Percentiles rank a stretch among this genome's conserved stretches.
These are phyloP conservation scores for Strongylocentrotus purpuratus DNA, from an alignment of 35 echinoderm and acorn worm species.

Conservation along the genomic window DNA sequence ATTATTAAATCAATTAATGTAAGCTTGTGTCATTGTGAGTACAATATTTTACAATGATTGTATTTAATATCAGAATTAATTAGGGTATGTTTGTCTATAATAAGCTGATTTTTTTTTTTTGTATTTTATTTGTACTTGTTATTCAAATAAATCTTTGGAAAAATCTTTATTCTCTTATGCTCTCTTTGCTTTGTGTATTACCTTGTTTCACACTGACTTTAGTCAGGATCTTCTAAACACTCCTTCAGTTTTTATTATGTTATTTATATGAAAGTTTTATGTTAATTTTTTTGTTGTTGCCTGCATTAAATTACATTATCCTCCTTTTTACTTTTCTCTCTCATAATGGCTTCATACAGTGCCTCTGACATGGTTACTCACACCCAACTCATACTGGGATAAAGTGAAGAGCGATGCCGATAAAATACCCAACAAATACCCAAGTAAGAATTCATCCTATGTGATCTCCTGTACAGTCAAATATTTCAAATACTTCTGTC, in stretches of 20 bases:
- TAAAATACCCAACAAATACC: constrained; percentile 37
- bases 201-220: neutral
- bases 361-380: constrained; percentile 20
- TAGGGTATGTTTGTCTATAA: neutral
- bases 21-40: neutral
- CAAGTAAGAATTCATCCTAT: neutral
- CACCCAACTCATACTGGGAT: constrained; percentile 9
- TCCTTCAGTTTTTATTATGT: neutral
- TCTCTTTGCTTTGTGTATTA: neutral
- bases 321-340: neutral
- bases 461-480: neutral
- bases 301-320: neutral
- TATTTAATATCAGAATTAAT: no score
- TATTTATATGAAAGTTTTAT: neutral
- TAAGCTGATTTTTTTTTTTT: neutral
- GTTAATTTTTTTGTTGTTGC: neutral
- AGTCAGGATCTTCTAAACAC: neutral
- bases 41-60: no score
- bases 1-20: neutral
- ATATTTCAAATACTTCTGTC: neutral
- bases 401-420: neutral
- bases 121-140: no score
- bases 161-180: neutral
- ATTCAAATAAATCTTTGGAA: no score
- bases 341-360: neutral